phyloP scores from a whole-genome alignment of 2,888 invertebrate species.

The Ophion ellenae region DNA sequence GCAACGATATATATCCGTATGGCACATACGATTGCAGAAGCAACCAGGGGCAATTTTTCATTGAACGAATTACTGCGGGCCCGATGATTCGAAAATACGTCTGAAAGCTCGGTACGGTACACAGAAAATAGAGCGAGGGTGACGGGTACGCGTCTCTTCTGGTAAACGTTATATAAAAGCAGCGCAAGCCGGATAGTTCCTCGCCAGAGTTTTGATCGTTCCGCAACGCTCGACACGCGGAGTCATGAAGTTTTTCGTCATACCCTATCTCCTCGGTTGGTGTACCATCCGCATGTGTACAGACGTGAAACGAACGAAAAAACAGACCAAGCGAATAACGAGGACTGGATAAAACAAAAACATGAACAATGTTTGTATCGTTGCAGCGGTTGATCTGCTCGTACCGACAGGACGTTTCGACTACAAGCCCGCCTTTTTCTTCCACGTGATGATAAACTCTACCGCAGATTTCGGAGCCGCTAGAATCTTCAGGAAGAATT shows the following conservation, averaged over 20 bases:
- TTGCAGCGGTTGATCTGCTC: constrained; percentile 64
- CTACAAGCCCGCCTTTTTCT: constrained; percentile 65
- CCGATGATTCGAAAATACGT: constrained; percentile 48
- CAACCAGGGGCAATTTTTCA: background rate
- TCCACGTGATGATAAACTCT: constrained; percentile 47
- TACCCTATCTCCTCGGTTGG: constrained; percentile 72
- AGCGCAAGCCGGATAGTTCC: constrained; percentile 1
- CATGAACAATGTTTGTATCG: background rate
- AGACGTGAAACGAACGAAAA: background rate
- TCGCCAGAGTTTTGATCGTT: constrained; percentile 39
- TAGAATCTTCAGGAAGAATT: constrained; percentile 49
- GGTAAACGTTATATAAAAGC: constrained; percentile 58
- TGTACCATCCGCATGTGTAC: background rate
- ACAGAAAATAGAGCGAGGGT: constrained; percentile 3
- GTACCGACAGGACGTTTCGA: constrained; percentile 50
- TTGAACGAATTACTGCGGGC: constrained; percentile 31
- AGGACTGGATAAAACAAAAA: background rate
- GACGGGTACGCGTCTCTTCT: background rate
- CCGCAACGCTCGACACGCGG: constrained; percentile 6
- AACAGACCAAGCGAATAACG: background rate
- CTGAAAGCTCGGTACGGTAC: background rate
- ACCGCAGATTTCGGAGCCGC: background rate
- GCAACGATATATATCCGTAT: no score
- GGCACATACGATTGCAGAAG: background rate
- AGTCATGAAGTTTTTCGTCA: constrained; percentile 66